Evolutionary conservation across 1,140 invertebrate species (phyloP), one percentile per base, ranked within the genome.

Genomic region (Nasonia giraulti): DNA sequence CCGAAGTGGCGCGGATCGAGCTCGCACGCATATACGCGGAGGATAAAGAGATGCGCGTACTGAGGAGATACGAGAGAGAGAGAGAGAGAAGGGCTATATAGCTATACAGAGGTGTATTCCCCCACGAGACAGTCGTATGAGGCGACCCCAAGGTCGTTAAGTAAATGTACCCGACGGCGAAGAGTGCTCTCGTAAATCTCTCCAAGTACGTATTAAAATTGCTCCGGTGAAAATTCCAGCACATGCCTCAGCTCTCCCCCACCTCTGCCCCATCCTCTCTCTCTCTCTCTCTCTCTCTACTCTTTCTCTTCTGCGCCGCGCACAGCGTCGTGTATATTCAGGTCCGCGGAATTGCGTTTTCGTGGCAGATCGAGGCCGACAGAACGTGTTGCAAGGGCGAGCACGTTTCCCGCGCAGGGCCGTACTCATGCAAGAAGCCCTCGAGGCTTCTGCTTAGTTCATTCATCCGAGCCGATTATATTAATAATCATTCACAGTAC

Each of bases 151-250:
- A 23, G 82, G 82, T 87, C 86, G 87, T 88, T 88, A 88, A 88
- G 86, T 82, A 84, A 86, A 87, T 83, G 86, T 85, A 80, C 73
- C 83, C 62, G 71, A 62, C 62, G 47, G 81, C 40, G 76, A 76
- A 68, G 79, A 82, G 83, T 71, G 77, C 83, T 82, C 83, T 87
- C 87, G 87, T 88, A 88, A 88, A 88, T 88, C 86, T 87, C 84
- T 40, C 82, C 81, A 86, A 88, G 86, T 87, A 82, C 86, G 87
- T 84, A 88, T 88, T 87, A 88, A 88, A 88, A 88, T 88, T 88
- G 86, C 87, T 81, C 55, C 86, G 82, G 86, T 85, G 86, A 87
- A 87, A 88, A 71, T 87, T 85, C 87, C 84, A 77, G 79, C 71
- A 47, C 79, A 80, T 69, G 79, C 62, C 79, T 44, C 62, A 17